Conservation (phyloP, 2,113 vertebrate species). For the Erythrocercus mccallii region DNA sequence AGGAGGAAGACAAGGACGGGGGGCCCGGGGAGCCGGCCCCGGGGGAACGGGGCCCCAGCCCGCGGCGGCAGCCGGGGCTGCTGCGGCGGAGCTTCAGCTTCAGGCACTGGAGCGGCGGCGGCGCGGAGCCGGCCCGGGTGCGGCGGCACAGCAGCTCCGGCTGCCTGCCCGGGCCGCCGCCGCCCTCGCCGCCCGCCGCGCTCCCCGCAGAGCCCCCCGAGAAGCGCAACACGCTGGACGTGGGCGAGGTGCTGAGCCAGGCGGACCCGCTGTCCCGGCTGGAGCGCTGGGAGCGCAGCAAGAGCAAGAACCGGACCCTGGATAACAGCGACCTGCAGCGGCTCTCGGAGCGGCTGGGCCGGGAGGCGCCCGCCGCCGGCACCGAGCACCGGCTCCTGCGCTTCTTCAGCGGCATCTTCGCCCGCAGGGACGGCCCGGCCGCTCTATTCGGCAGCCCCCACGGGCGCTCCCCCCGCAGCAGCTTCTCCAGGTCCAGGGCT, state of each 20-base stretch:
- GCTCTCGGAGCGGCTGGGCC: slow-evolving; percentile 75
- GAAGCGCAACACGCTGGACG: slow-evolving; percentile 81
- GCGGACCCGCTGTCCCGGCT: slow-evolving; percentile 73
- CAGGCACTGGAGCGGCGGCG: slow-evolving; percentile 82
- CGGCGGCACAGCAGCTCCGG: slow-evolving; percentile 67
- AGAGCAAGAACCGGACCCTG: slow-evolving; percentile 86
- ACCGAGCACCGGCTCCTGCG: slow-evolving; percentile 82
- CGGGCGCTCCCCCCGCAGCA: slow-evolving; percentile 52
- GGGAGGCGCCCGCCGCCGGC: slow-evolving; percentile 48
- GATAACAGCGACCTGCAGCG: slow-evolving; percentile 90
- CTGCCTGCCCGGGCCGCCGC: slow-evolving; percentile 9
- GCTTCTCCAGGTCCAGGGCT: slow-evolving; percentile 63
- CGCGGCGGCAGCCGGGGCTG: slow-evolving; percentile 66
- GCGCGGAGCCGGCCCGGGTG: slow-evolving; percentile 65
- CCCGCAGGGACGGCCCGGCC: slow-evolving; percentile 73
- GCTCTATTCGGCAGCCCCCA: slow-evolving; percentile 72
- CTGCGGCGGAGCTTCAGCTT: slow-evolving; percentile 86
- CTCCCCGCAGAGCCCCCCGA: background rate
- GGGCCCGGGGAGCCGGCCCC: background rate
- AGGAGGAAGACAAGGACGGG: background rate
- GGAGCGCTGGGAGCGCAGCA: slow-evolving; percentile 80
- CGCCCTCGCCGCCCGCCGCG: background rate
- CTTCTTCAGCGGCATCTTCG: slow-evolving; percentile 92
- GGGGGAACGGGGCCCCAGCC: background rate
- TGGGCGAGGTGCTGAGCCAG: slow-evolving; percentile 81